Conservation (phyloP, 2,797 vertebrate species). For the Enteromius afrohamiltoni region DNA sequence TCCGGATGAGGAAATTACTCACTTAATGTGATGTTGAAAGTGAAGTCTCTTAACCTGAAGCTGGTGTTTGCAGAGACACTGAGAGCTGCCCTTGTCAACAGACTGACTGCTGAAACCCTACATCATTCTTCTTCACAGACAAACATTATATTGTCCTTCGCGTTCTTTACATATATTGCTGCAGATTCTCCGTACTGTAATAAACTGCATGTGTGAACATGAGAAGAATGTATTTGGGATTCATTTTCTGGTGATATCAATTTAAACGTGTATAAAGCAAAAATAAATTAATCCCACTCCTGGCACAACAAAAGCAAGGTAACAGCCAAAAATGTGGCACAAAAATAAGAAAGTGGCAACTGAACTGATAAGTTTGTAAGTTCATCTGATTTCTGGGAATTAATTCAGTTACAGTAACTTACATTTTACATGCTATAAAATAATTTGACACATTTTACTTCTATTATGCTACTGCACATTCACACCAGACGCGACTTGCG, state of each 20-base stretch:
- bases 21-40: constrained; percentile 71
- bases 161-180: not conserved
- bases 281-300: not conserved
- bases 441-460: not conserved
- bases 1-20: constrained; percentile 76
- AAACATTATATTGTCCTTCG: not conserved
- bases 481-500: too few relatives aligned
- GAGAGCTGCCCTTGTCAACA: not conserved
- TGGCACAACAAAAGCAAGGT: not conserved
- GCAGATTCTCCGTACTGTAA: not conserved
- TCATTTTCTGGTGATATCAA: not conserved
- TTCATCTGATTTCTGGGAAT: not conserved
- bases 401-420: not conserved
- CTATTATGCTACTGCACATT: too few relatives aligned
- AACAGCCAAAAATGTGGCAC: not conserved
- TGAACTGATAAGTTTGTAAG: not conserved
- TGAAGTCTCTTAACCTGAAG: constrained; percentile 39
- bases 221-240: not conserved
- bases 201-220: not conserved
- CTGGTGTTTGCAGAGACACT: not conserved
- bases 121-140: not conserved
- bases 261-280: not conserved
- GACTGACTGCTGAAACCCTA: constrained; percentile 8
- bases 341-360: not conserved
- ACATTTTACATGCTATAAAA: not conserved